Conservation (phyloP, 2,888 invertebrate genomes). For the Eupithecia inturbata region DNA sequence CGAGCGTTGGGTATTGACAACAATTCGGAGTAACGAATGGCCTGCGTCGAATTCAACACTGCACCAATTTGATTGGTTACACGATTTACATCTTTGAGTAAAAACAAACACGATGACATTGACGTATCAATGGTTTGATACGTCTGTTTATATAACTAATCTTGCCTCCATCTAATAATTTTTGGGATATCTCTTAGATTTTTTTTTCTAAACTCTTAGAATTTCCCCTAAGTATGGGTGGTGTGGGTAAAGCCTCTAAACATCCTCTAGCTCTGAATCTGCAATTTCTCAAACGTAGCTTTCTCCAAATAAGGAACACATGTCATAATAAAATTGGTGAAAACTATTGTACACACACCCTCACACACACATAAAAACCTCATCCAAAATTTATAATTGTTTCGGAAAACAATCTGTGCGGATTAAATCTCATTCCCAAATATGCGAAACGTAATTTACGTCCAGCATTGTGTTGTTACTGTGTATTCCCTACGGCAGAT, state of each 20-base stretch:
- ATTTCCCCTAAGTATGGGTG: background rate
- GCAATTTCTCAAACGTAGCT: too few relatives aligned
- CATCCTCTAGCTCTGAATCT: too few relatives aligned
- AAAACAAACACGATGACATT: too few relatives aligned
- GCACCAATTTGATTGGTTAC: constrained; percentile 51
- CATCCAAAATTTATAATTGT: constrained; percentile 34
- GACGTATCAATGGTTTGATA: background rate
- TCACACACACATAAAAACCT: background rate
- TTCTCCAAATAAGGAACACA: too few relatives aligned
- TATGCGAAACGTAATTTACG: constrained; percentile 45
- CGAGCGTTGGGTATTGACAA: constrained; percentile 67
- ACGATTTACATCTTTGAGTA: constrained; percentile 60
- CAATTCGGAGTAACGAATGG: constrained; percentile 70
- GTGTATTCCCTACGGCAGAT: constrained; percentile 63
- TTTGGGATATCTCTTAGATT: too few relatives aligned
- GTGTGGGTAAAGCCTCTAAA: too few relatives aligned
- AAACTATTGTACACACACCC: background rate
- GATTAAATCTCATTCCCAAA: constrained; percentile 35
- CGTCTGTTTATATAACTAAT: background rate
- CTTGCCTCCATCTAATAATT: background rate
- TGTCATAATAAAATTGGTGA: background rate
- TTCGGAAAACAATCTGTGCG: constrained; percentile 50
- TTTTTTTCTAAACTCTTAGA: background rate
- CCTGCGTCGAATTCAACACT: constrained; percentile 59
- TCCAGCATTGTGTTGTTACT: constrained; percentile 41